phyloP scores from a whole-genome alignment of 2,797 vertebrate genomes.

The Synaphobranchus kaupii region DNA sequence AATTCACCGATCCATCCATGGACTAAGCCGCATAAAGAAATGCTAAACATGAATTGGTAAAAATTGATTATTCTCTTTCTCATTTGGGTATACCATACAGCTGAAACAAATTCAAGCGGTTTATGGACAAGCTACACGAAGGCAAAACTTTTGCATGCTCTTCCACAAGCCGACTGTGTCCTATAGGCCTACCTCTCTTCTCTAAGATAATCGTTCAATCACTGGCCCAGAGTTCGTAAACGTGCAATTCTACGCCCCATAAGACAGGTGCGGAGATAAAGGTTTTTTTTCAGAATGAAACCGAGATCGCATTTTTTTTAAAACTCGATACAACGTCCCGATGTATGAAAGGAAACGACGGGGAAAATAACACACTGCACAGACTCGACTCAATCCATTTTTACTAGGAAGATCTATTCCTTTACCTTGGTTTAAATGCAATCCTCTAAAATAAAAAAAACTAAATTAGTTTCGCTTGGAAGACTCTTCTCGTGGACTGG shows the following conservation, averaged over 20 bases:
- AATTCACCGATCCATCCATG: neutral
- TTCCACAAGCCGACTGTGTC: constrained; percentile 22
- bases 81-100: neutral
- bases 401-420: constrained; percentile 8
- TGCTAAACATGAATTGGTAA: neutral
- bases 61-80: neutral
- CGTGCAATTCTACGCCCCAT: constrained; percentile 42
- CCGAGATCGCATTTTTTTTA: constrained; percentile 33
- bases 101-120: neutral
- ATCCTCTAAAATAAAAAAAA: constrained; percentile 35
- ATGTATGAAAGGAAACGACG: neutral
- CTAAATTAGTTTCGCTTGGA: constrained; percentile 20
- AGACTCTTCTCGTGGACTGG: constrained; percentile 4
- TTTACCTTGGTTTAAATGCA: constrained; percentile 12
- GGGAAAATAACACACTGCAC: constrained; percentile 25
- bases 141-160: constrained; percentile 52
- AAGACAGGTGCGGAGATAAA: neutral
- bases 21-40: neutral
- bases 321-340: neutral
- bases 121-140: constrained; percentile 23
- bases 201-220: constrained; percentile 45
- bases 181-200: constrained; percentile 36
- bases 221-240: constrained; percentile 58
- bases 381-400: neutral
- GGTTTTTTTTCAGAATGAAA: constrained; percentile 20